A percentile compares a stretch with the other conserved stretches of the same genome.
Conservation (phyloP, 2,797 vertebrate species). For the Mastacembelus armatus region DNA sequence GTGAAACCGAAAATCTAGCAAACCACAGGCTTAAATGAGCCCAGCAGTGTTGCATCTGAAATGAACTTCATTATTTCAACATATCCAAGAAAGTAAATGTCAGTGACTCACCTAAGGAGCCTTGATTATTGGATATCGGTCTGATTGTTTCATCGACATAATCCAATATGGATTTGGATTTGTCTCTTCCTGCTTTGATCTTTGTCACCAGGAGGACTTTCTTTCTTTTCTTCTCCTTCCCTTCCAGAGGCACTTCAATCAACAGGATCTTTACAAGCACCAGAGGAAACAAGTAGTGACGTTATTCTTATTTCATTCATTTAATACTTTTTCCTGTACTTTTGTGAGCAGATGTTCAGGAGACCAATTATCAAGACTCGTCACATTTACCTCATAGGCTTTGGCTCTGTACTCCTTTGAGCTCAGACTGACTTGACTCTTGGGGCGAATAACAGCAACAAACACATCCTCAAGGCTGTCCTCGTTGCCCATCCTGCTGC, state of each 20-base stretch:
- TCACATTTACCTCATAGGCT: constrained; percentile 91
- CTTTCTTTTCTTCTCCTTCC: constrained; percentile 96
- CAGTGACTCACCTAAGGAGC: constrained; percentile 90
- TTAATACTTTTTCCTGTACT: not conserved
- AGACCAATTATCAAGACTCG: not conserved
- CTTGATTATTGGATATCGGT: constrained; percentile 94
- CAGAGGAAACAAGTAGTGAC: not conserved
- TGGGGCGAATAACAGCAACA: constrained; percentile 96
- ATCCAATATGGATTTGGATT: constrained; percentile 93
- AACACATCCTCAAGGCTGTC: constrained; percentile 91
- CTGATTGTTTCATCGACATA: constrained; percentile 95
- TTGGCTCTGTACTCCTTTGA: constrained; percentile 98
- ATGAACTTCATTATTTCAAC: not conserved
- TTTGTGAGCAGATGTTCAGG: not conserved
- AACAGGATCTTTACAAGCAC: constrained; percentile 89
- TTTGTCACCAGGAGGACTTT: constrained; percentile 94
- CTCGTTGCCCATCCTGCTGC: constrained; percentile 91
- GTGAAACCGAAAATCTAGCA: not conserved
- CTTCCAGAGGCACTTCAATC: constrained; percentile 95
- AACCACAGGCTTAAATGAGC: not conserved
- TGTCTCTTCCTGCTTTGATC: constrained; percentile 88
- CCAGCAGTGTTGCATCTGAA: not conserved
- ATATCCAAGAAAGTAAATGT: not conserved
- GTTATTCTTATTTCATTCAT: not conserved
- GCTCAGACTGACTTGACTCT: constrained; percentile 94